Evolutionary conservation across 2,113 vertebrate genomes (phyloP).

Genomic region (Pteruthius melanotis): DNA sequence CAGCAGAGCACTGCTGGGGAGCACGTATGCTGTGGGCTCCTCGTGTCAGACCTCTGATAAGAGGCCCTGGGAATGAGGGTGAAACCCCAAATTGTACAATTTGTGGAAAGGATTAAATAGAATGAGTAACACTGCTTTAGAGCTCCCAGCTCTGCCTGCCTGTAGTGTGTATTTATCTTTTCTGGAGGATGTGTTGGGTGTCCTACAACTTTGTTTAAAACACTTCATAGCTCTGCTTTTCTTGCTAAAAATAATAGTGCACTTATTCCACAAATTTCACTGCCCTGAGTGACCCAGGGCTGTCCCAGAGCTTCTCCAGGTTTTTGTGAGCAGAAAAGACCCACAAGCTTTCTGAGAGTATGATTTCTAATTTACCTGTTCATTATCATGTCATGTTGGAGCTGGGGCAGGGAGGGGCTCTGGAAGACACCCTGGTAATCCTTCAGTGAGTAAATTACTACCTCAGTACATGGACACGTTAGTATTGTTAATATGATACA

Average conservation of each 20-base stretch:
- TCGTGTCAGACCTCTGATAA: rapidly evolving
- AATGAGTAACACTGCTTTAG: not conserved
- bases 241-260: not conserved
- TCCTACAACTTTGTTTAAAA: not conserved
- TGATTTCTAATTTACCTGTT: not conserved
- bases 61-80: not conserved
- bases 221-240: not conserved
- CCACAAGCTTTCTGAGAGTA: not conserved
- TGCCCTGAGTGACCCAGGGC: not conserved
- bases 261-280: not conserved
- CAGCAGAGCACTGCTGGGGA: not conserved
- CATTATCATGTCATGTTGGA: not conserved
- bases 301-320: not conserved
- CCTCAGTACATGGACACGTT: not conserved
- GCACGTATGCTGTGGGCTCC: not conserved
- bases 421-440: not conserved
- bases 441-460: not conserved
- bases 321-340: not conserved
- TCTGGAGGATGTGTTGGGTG: not conserved
- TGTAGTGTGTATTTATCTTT: rapidly evolving
- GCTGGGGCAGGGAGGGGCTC: not conserved
- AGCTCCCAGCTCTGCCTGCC: not conserved
- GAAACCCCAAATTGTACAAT: not conserved
- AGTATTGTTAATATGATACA: not conserved
- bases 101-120: not conserved